phyloP scores from a whole-genome alignment of 2,113 vertebrate genomes.

The Acanthochromis polyacanthus region DNA sequence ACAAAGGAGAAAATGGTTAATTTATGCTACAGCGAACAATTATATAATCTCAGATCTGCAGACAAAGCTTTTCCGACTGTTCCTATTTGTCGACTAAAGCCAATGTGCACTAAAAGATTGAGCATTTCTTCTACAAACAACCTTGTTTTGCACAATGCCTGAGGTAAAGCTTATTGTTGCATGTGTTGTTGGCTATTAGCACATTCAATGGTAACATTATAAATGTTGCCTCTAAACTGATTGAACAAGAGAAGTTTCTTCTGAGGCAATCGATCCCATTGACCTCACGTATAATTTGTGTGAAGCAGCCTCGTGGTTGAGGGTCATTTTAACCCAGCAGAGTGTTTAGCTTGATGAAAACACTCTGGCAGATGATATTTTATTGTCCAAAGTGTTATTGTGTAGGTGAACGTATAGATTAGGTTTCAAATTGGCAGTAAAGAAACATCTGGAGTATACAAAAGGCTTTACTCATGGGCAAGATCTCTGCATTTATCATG shows the following conservation, averaged over 20 bases:
- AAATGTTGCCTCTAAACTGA: neutral
- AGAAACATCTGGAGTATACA: neutral
- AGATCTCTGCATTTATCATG: neutral
- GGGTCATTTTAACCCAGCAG: constrained; percentile 6
- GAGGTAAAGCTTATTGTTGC: too few species aligned
- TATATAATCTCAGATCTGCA: neutral
- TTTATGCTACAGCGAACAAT: neutral
- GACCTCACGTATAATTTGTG: constrained; percentile 32
- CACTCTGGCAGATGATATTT: constrained; percentile 7
- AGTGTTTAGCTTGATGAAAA: constrained; percentile 51
- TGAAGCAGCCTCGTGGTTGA: constrained; percentile 25
- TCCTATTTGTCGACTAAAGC: neutral
- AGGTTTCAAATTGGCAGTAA: neutral
- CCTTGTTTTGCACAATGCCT: too few species aligned
- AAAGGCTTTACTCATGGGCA: neutral
- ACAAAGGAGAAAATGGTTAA: too few species aligned
- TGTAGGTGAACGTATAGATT: neutral
- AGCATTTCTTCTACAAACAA: neutral
- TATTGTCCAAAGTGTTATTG: constrained; percentile 11
- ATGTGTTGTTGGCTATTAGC: neutral
- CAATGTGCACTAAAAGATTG: neutral
- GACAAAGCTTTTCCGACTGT: neutral
- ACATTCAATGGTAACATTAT: neutral
- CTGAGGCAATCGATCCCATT: constrained; percentile 5
- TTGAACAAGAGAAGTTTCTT: constrained; percentile 20